phyloP scores from a whole-genome alignment of 1,140 invertebrate genomes.

The Rhagoletis pomonella region DNA sequence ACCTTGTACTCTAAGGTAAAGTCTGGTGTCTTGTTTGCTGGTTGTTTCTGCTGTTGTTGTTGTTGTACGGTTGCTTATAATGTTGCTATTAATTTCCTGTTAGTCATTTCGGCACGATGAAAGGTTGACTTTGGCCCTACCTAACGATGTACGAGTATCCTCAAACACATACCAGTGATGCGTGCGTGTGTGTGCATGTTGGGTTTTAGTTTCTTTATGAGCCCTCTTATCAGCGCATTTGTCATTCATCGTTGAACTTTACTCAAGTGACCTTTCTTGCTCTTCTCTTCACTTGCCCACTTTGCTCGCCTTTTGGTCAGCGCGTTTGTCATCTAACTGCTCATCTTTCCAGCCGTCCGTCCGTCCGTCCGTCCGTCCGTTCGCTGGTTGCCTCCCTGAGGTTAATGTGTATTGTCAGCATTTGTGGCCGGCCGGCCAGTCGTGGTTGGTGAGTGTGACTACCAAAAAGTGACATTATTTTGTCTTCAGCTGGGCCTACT shows the following conservation, averaged over 20 bases:
- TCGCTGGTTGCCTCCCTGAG: slow-evolving; percentile 29
- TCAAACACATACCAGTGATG: too few relatives aligned
- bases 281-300: neutral
- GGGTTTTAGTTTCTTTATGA: too few relatives aligned
- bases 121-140: slow-evolving; percentile 1
- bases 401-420: slow-evolving; percentile 49
- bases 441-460: neutral
- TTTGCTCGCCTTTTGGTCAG: too few relatives aligned
- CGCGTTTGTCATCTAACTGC: too few relatives aligned
- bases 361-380: neutral
- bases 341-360: neutral
- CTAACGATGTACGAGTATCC: neutral
- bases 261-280: neutral
- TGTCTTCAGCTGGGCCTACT: neutral
- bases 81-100: slow-evolving; percentile 54
- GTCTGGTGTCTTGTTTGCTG: neutral
- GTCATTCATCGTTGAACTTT: slow-evolving; percentile 54
- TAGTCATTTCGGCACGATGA: slow-evolving; percentile 48
- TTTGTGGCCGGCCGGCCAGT: neutral
- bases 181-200: neutral
- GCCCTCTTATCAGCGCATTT: slow-evolving; percentile 34
- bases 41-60: neutral
- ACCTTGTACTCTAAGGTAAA: neutral
- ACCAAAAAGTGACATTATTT: slow-evolving; percentile 39
- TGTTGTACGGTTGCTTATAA: slow-evolving; percentile 22